Evolutionary conservation across 2,113 vertebrate species (phyloP), one percentile per base, ranked within the genome.

Genomic region (Manacus vitellinus): DNA sequence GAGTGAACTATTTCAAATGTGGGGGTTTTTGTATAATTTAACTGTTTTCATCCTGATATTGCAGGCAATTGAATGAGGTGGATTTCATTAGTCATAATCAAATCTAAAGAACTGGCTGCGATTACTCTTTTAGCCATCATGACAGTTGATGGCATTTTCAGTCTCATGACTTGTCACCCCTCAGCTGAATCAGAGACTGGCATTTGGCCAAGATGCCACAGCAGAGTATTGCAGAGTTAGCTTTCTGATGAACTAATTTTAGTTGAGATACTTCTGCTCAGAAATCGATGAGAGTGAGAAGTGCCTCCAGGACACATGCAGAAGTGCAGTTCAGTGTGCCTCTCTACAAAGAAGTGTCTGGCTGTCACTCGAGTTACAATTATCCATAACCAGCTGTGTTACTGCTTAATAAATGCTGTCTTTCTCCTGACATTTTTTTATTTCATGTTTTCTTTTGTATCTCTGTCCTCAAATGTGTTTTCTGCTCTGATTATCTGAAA

Each of bases 161-260:
- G 0, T 82, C 1, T 2, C 7, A 10, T 30, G 63, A 30, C 5
- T 46, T 85, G 17, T 76, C 41, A 70, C 10, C 13, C 8, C 8
- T 77, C 37, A 54, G 31, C n/a, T 92, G 28, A 35, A 27, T 67
- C 23, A 28, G 35, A 63, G 13, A 5, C 0, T 49, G n/a, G 24
- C 39, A 82, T 75, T 72, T 91, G 16, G 16, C 54, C 14, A 35
- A 27, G 9, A 31, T 80, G n/a, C 16, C 10, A 15, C 39, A 52
- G 23, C 33, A 83, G 17, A 70, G 18, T 52, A n/a, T 28, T 14
- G 14, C n/a, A n/a, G 63, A 68, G 12, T 82, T 90, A 91, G 31
- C 6, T 61, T 10, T 88, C 24, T 75, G 14, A 3, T 58, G 21
- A 15, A 65, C 10, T 52, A 46, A 28, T 54, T 68, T 17, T 79